phyloP scores from a whole-genome alignment of 53 echinoderm and acorn worm species.

The Crossaster papposus region DNA sequence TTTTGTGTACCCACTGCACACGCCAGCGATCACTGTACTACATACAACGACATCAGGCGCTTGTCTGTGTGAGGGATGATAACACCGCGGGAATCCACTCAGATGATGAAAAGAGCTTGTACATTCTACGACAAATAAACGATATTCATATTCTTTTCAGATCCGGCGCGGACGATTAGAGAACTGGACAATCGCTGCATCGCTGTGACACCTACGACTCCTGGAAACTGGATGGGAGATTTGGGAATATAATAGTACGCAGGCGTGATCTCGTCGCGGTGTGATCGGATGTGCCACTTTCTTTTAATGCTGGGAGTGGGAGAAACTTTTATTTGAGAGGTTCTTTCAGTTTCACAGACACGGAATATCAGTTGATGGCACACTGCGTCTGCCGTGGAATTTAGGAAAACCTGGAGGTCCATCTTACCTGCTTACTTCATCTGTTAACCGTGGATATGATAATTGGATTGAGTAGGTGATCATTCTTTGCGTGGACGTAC shows the following conservation, averaged over 20 bases:
- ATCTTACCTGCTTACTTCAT: not conserved
- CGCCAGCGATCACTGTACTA: not conserved
- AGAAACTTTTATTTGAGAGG: not conserved
- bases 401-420: not conserved
- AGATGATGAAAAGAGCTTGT: too few species aligned
- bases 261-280: not conserved
- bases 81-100: too few species aligned
- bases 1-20: not conserved
- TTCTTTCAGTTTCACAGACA: not conserved
- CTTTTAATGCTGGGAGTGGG: too few species aligned
- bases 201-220: too few species aligned
- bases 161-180: not conserved
- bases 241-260: too few species aligned
- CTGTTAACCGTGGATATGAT: not conserved
- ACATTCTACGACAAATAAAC: not conserved
- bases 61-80: not conserved
- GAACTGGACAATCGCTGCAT: not conserved
- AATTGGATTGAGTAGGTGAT: conserved; percentile 38
- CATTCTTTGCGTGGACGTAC: not conserved
- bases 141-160: not conserved
- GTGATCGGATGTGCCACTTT: not conserved
- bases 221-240: too few species aligned
- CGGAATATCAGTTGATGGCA: not conserved
- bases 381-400: not conserved
- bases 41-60: not conserved